phyloP scores from a whole-genome alignment of 2,888 invertebrate genomes.

The Tachina lurida region DNA sequence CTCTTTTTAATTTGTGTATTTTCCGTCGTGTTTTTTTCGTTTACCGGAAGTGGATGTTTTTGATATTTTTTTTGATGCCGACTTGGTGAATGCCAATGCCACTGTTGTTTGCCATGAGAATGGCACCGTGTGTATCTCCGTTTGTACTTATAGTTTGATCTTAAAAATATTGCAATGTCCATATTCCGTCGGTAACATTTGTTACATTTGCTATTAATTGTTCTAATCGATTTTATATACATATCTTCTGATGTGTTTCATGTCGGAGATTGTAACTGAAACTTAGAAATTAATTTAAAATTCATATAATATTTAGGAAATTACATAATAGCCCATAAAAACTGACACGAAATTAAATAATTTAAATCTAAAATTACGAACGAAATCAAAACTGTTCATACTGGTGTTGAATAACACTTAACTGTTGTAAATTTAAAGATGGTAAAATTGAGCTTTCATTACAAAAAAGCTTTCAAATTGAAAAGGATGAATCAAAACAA shows the following conservation, averaged over 20 bases:
- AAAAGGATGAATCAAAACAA: no score
- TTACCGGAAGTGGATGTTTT: slow-evolving; percentile 52
- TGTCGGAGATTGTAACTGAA: background rate
- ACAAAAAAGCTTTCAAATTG: no score
- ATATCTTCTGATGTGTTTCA: slow-evolving; percentile 33
- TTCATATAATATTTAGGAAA: no score
- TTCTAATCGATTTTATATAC: slow-evolving; percentile 35
- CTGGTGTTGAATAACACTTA: no score
- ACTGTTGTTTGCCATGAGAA: background rate
- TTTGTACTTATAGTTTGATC: slow-evolving; percentile 83
- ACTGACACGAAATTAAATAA: no score
- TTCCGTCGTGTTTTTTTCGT: slow-evolving; percentile 1
- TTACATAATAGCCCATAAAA: no score
- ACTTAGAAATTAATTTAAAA: background rate
- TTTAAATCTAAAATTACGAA: no score
- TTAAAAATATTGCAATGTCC: slow-evolving; percentile 78
- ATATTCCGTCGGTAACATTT: slow-evolving; percentile 53
- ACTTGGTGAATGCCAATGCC: background rate
- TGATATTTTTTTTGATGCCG: slow-evolving; percentile 13
- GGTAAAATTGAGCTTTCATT: no score
- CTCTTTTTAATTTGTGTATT: slow-evolving; percentile 36
- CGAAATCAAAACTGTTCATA: no score
- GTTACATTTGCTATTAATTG: slow-evolving; percentile 50
- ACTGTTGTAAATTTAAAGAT: no score
- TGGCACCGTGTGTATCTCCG: slow-evolving; percentile 76